These are phyloP conservation scores for Magallana ariakensis DNA, from an alignment of 1,140 invertebrate species.

Conservation along the genomic window DNA sequence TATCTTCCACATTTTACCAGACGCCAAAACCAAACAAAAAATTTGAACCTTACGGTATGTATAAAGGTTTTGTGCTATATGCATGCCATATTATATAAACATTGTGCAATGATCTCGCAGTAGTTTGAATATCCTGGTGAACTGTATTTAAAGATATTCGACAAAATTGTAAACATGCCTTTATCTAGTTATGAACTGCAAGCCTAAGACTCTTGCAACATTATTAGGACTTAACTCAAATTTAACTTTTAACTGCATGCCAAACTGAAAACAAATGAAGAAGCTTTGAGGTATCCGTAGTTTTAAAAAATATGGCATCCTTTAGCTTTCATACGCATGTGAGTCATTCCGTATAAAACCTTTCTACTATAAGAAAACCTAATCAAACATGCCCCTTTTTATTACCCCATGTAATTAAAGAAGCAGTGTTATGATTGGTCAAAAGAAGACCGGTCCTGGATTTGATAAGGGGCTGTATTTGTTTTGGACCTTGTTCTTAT, in stretches of 20 bases:
- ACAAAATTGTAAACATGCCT: neutral
- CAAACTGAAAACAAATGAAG: too few species aligned
- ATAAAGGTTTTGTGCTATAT: neutral
- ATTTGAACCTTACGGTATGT: neutral
- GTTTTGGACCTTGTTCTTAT: conserved; percentile 39
- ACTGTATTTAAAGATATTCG: neutral
- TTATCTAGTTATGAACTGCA: too few species aligned
- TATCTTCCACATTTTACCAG: neutral
- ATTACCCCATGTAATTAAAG: too few species aligned
- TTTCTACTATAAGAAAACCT: too few species aligned
- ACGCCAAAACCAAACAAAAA: neutral
- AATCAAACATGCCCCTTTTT: too few species aligned
- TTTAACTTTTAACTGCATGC: too few species aligned
- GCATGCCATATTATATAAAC: conserved; percentile 3
- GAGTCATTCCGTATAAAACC: too few species aligned
- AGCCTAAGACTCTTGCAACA: too few species aligned
- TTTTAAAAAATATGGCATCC: too few species aligned
- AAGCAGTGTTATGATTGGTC: neutral
- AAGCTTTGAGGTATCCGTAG: too few species aligned
- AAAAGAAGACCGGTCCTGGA: conserved; percentile 9
- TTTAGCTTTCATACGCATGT: too few species aligned
- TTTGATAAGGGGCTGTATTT: conserved; percentile 10
- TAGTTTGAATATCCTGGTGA: neutral
- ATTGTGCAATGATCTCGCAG: neutral
- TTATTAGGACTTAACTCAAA: too few species aligned